phyloP scores from a whole-genome alignment of 2,113 vertebrate species.

The Gallinago media region DNA sequence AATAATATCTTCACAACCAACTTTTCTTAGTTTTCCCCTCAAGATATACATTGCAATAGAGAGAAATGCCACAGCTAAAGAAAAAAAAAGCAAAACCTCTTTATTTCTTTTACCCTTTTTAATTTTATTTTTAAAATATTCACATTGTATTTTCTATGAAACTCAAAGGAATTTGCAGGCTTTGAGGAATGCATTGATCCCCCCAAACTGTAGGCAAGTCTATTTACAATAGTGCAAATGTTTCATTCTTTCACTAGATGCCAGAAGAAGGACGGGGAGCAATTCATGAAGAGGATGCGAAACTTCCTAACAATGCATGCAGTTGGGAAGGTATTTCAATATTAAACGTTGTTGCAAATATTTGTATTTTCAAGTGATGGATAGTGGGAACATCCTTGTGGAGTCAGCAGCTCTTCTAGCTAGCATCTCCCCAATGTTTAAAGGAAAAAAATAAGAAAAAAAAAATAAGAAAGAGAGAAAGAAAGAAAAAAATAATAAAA shows the following conservation, averaged over 20 bases:
- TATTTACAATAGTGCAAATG: not conserved
- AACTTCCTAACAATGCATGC: not conserved
- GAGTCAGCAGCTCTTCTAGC: not conserved
- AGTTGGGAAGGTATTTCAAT: not conserved
- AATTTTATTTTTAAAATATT: not conserved
- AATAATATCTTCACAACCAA: not conserved
- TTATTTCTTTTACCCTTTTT: not conserved
- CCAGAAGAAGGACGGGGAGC: not conserved
- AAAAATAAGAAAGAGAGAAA: no score
- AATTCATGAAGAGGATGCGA: not conserved
- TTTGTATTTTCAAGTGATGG: rapidly evolving
- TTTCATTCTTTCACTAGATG: not conserved
- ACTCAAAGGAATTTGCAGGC: not conserved
- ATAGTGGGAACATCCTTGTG: rapidly evolving
- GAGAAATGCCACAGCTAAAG: not conserved
- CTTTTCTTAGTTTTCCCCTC: not conserved
- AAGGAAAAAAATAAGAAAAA: not conserved
- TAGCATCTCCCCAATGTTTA: not conserved
- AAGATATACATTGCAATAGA: not conserved
- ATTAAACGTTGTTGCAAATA: not conserved
- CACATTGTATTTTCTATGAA: not conserved
- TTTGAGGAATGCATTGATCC: not conserved
- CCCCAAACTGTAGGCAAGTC: not conserved
- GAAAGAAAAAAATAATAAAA: not conserved
- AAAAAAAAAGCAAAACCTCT: not conserved